Percentiles rank a stretch among this genome's conserved stretches.
These are phyloP conservation scores for Cochlearius cochlearius DNA, from an alignment of 2,113 vertebrate genomes.

Conservation along the genomic window DNA sequence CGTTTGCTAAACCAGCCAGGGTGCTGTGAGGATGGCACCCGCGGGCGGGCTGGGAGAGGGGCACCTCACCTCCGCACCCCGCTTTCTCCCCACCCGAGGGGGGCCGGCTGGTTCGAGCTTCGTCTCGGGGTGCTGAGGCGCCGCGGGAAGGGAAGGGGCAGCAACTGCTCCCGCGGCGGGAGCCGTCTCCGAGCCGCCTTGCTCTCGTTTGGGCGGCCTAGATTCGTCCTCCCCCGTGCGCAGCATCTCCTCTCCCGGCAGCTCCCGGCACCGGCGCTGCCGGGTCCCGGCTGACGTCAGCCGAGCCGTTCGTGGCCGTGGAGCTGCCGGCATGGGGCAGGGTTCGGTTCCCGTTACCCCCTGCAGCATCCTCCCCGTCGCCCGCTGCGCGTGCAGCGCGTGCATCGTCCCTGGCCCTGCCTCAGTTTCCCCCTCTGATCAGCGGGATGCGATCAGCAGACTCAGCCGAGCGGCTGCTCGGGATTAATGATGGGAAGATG, in stretches of 20 bases:
- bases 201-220: constrained; percentile 7
- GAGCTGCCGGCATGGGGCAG: background rate
- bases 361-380: background rate
- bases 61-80: background rate
- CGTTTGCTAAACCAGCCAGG: background rate
- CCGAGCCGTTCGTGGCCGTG: background rate
- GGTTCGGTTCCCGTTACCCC: background rate
- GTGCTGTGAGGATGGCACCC: background rate
- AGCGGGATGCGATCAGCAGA: background rate
- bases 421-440: background rate
- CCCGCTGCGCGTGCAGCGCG: background rate
- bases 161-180: background rate
- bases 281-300: background rate
- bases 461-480: rapidly evolving
- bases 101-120: background rate
- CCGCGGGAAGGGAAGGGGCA: background rate
- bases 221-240: background rate
- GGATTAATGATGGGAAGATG: background rate
- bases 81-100: rapidly evolving
- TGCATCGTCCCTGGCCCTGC: background rate
- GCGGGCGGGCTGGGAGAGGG: background rate
- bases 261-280: background rate
- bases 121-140: background rate
- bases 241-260: background rate
- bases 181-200: background rate